phyloP scores from a whole-genome alignment of 2,888 invertebrate genomes.

The Euspilapteryx auroguttella region DNA sequence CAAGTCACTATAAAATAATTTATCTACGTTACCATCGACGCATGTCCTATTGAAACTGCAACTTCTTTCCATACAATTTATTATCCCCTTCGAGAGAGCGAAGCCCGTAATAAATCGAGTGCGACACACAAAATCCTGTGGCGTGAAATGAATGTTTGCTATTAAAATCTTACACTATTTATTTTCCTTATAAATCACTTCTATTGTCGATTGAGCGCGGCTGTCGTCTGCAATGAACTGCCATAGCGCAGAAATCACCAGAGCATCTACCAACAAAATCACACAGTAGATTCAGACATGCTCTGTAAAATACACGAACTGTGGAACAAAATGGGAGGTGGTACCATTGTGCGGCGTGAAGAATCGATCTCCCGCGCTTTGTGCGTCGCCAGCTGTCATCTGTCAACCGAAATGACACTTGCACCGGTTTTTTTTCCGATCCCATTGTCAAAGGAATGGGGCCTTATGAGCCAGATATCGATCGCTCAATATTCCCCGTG shows the following conservation, averaged over 20 bases:
- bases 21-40: too few species aligned
- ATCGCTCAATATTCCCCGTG: conserved; percentile 46
- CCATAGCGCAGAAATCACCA: too few species aligned
- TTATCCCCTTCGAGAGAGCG: conserved; percentile 13
- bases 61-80: conserved; percentile 3
- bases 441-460: conserved; percentile 44
- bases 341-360: too few species aligned
- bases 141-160: conserved; percentile 55
- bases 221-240: too few species aligned
- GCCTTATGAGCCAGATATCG: too few species aligned
- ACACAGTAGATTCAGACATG: too few species aligned
- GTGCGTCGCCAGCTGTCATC: conserved; percentile 54
- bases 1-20: too few species aligned
- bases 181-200: conserved; percentile 48
- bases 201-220: conserved; percentile 46
- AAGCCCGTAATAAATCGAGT: conserved; percentile 32
- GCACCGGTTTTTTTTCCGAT: conserved; percentile 40
- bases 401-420: conserved; percentile 51
- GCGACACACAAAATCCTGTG: conserved; percentile 28
- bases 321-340: too few species aligned
- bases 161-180: conserved; percentile 47
- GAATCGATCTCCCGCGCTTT: too few species aligned
- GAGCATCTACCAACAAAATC: too few species aligned
- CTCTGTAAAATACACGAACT: too few species aligned
- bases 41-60: too few species aligned